Evolutionary conservation across 2,797 vertebrate genomes (phyloP), one percentile per base, ranked within the genome.

Genomic region (Liasis olivaceus): DNA sequence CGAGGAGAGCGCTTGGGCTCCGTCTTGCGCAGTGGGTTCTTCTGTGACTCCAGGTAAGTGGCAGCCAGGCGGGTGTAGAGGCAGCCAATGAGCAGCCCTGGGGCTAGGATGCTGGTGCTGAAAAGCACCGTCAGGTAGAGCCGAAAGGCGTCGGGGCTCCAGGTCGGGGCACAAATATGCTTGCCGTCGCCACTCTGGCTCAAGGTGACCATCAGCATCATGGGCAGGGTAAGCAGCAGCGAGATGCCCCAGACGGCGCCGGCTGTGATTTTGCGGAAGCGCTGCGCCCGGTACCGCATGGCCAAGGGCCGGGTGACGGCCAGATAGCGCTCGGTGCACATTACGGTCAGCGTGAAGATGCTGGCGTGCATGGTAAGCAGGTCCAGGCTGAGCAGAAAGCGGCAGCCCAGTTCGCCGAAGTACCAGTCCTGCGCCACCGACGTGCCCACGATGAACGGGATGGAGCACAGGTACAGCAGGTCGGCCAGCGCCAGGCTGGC

Each of bases 291-390:
- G 64, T 97, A 96, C 54, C 98, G 97, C 1, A 98, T 98, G 96
- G 98, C 98, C 97, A 99, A 97, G 14, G 98, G 99, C 95, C 98
- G 98, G 91, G 98, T 98, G 91, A 99, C 98, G 24, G 98, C 98
- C 97, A 98, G 96, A 96, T 99, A 99, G 93, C 99, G 98, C 98
- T 99, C 98, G 85, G 97, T 97, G 97, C 99, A 99, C 98, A 99
- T 98, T 24, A 98, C 98, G 0, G 98, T 99, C 17, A 99, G 98
- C 1, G 98, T 99, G 96, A 99, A 99, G 97, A 99, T 99, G 98
- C 98, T 99, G 92, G 98, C 98, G 95, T 99, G 99, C 99, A 99
- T 99, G 97, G 98, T 99, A 93, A 99, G 98, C n/a, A 99, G 98
- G 97, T 99, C 99, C 96, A 99, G 97, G 97, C 98, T 99, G 89